Percentiles rank a stretch among this genome's conserved stretches.
Evolutionary conservation across 2,113 vertebrate genomes (phyloP).

Genomic region (Parus major): DNA sequence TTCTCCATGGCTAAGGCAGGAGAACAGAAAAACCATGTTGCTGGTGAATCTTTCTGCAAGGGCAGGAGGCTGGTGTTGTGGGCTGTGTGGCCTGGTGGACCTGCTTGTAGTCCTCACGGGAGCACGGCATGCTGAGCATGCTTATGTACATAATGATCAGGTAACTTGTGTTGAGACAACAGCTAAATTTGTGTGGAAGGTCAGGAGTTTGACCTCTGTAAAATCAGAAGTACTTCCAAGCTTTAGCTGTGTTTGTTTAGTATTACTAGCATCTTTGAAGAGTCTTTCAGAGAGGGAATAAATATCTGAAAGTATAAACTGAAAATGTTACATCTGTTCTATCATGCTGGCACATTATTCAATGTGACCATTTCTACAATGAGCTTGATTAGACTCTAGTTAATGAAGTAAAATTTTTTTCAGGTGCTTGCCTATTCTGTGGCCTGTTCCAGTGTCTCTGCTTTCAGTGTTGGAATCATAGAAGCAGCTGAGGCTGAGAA

Average conservation of each 20-base stretch:
- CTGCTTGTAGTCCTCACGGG: neutral
- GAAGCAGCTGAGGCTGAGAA: conserved; percentile 85
- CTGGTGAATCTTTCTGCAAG: neutral
- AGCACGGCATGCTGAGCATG: neutral
- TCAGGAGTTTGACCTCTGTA: neutral
- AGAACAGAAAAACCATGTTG: neutral
- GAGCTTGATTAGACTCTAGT: neutral
- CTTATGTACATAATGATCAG: neutral
- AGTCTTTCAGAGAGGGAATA: neutral
- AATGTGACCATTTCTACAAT: neutral
- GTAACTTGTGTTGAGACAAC: neutral
- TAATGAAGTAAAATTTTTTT: neutral
- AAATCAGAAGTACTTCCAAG: neutral
- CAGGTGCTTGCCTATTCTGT: conserved; percentile 90
- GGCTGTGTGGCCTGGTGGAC: neutral
- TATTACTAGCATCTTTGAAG: neutral
- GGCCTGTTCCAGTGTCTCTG: conserved; percentile 84
- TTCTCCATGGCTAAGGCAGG: neutral
- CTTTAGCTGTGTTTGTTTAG: neutral
- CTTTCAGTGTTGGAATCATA: conserved; percentile 84
- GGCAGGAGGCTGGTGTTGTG: neutral
- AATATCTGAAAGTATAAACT: neutral
- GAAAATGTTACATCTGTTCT: neutral
- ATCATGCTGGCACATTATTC: neutral
- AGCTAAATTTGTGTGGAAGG: neutral